phyloP scores from a whole-genome alignment of 2,797 vertebrate species.

The Alca torda region DNA sequence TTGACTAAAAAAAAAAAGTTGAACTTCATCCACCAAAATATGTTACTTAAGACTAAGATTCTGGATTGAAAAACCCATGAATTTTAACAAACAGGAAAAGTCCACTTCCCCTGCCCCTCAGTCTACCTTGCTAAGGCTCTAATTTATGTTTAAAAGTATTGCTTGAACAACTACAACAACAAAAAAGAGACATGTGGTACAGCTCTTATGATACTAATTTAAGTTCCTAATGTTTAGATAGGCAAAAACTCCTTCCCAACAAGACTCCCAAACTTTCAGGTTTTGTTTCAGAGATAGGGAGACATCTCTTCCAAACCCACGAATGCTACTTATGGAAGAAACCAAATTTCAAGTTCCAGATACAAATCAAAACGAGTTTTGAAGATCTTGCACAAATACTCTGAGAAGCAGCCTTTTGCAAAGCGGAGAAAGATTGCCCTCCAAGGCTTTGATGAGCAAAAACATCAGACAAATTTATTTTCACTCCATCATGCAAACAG shows the following conservation, averaged over 20 bases:
- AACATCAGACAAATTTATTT: neutral
- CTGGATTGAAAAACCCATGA: neutral
- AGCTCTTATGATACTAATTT: neutral
- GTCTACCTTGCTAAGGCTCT: neutral
- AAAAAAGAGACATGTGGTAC: neutral
- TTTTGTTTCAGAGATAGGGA: neutral
- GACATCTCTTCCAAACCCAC: neutral
- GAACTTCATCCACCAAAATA: neutral
- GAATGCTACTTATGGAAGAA: neutral
- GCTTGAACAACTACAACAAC: neutral
- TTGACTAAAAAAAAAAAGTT: no score
- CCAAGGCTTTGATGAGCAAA: neutral
- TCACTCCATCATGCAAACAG: neutral
- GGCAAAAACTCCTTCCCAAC: neutral
- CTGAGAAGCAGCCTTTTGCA: neutral
- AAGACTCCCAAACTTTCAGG: neutral
- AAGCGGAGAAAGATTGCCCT: neutral
- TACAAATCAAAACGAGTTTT: neutral
- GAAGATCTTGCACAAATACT: neutral
- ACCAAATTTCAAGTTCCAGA: neutral
- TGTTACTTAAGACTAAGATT: neutral
- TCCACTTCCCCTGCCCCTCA: accelerated
- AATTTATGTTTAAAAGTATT: neutral
- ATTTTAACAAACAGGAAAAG: neutral
- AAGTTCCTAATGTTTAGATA: neutral